Evolutionary conservation across 2,888 invertebrate genomes (phyloP), one percentile per base, ranked within the genome.

Genomic region (Ashinkailepas kermadecensis): DNA sequence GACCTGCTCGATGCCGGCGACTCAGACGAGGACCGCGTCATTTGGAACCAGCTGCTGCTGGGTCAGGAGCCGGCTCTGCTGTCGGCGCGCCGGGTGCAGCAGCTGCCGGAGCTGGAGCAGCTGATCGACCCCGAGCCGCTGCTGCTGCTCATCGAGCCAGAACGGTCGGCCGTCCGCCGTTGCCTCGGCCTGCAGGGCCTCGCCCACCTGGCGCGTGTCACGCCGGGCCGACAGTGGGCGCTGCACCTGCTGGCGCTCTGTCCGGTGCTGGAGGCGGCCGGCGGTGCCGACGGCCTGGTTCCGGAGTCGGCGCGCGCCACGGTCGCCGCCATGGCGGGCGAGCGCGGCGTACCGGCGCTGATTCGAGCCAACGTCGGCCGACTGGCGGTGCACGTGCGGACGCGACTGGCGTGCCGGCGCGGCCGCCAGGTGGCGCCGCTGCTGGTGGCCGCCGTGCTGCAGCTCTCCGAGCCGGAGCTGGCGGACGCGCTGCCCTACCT

Each of bases 1-100:
- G 79, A 67, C 21, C 58, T 79, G 15, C 62, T 70, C 23, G 78
- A 64, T 8, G 54, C 80, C 13, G 85, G 93, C 93, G 85, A 93
- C 93, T 90, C 95, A 95, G 96, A 98, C 97, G 88, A 97, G 94
- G n/a, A 95, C 95, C 84, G 99, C 96, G 58, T 97, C 93, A 88
- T 96, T 94, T 88, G 96, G 99, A 86, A 94, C 92, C 92, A 95
- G 95, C 87, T 93, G 95, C 86, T 97, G 96, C 86, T 93, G 92
- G 80, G 94, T 90, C 0, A 95, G 95, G 0, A 95, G 92, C 87
- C 95, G 94, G 88, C 95, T 97, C 0, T 92, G 91, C 25, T 91
- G 89, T 85, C 93, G 92, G 39, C 93, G 89, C 11, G 91, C 89
- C 15, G 92, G 92, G 80, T 91, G 90, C 0, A 91, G 90, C 84